Conservation (phyloP, 1,140 invertebrate genomes). For the Diabrotica virgifera region DNA sequence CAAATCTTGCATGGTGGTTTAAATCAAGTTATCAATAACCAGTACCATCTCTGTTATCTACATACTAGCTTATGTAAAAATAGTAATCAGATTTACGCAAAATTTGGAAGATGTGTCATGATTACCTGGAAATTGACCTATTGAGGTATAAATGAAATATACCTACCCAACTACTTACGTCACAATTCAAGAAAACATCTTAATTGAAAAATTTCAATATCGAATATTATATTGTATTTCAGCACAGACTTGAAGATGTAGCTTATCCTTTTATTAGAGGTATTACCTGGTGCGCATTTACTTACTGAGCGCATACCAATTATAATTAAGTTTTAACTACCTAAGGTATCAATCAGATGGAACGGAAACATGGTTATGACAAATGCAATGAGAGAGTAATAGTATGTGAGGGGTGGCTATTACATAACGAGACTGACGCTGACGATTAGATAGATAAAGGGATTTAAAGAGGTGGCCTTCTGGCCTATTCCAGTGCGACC, state of each 20-base stretch:
- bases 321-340: conserved; percentile 14
- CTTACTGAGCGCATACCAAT: conserved; percentile 58
- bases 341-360: background rate
- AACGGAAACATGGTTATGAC: background rate
- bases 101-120: background rate
- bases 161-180: conserved; percentile 65
- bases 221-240: conserved; percentile 31
- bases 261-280: conserved; percentile 46
- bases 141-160: conserved; percentile 55
- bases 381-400: too few relatives aligned
- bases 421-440: too few relatives aligned
- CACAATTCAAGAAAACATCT: conserved; percentile 37
- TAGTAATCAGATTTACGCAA: background rate
- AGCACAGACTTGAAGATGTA: conserved; percentile 42
- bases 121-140: conserved; percentile 6
- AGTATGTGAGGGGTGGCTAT: too few relatives aligned
- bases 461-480: too few relatives aligned
- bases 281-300: conserved; percentile 70
- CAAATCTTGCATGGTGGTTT: too few relatives aligned
- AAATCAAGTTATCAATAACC: too few relatives aligned
- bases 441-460: too few relatives aligned
- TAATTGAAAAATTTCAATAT: conserved; percentile 41
- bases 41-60: too few relatives aligned
- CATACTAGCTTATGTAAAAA: too few relatives aligned
- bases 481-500: too few relatives aligned